Base-by-base conservation (phyloP, 2,888 invertebrate genomes). In the Epinotia nisella region DNA sequence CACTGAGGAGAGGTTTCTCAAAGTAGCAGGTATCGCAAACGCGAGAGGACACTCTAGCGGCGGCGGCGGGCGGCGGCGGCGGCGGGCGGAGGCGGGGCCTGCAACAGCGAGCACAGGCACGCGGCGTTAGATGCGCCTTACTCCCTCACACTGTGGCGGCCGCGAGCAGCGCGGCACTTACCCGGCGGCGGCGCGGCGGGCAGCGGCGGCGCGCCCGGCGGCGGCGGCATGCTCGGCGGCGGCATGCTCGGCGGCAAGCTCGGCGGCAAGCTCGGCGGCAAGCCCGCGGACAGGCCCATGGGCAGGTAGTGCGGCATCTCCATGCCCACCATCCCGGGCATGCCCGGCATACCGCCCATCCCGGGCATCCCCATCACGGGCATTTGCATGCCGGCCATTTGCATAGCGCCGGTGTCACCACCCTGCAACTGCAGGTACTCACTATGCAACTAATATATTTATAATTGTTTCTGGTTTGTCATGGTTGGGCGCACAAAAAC, bases 1-100 rank as follows among this genome's bases (percentile, higher is more conserved):
- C 90, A 92, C 91, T 91, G 87, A 87, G 88, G 68, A 64, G 73
- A 68, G 56, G 24, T 35, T 55, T 73, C 73, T 39, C 35, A 35
- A 41, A 62, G 60, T 61, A 19, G 9, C 17, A 5, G 29, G 29
- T 58, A 49, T 39, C 64, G 24, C 64, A 35, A 29, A 39, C 41
- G 69, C n/a, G 55, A 21, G 35, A 45, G 61, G 51, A 19, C 35
- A 35, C 35, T 5, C 29, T 7, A 45, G 21, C 53, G 74, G 56
- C 67, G 58, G 71, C 70, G 53, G 55, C 58, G 45, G 62, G 68
- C 68, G 75, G 68, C 61, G 62, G 41, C 71, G 66, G 71, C 71
- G 71, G 71, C 66, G 66, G 35, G n/a, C n/a, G n/a, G n/a, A n/a
- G 35, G 60, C 74, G 49, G 76, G 66, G 72, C 76, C 79, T 78